A percentile compares a stretch with the other conserved stretches of the same genome.
phyloP scores from a whole-genome alignment of 2,797 vertebrate genomes.

The Chiroxiphia lanceolata region DNA sequence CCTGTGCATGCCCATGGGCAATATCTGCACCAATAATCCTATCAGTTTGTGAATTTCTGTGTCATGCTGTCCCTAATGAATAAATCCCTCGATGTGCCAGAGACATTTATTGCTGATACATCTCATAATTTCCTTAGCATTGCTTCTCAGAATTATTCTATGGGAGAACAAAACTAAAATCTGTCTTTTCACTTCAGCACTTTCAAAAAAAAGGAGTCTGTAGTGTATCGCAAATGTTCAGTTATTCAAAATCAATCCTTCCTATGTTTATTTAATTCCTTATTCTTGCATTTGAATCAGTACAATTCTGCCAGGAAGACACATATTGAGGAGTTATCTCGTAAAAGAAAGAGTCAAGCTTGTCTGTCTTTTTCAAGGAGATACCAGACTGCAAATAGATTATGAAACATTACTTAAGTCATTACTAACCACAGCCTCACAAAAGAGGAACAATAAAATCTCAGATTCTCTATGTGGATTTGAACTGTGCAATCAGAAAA shows the following conservation, averaged over 20 bases:
- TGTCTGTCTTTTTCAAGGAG: neutral
- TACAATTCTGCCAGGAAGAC: neutral
- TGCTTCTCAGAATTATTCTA: neutral
- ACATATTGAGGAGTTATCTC: neutral
- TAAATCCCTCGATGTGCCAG: neutral
- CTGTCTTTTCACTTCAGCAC: neutral
- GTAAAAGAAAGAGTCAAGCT: neutral
- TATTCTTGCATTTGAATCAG: neutral
- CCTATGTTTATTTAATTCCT: neutral
- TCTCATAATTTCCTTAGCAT: neutral
- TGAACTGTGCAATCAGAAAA: neutral
- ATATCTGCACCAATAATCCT: neutral
- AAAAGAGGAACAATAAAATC: conserved; percentile 40
- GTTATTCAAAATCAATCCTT: neutral
- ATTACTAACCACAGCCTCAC: neutral
- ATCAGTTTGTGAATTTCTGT: neutral
- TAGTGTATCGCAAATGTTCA: neutral
- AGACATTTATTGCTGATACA: neutral
- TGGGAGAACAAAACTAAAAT: neutral
- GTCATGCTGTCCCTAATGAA: neutral
- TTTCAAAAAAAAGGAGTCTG: neutral
- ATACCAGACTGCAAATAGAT: neutral
- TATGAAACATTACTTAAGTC: neutral
- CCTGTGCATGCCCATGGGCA: neutral
- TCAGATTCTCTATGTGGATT: neutral